phyloP scores from a whole-genome alignment of 1,140 invertebrate genomes.

The Cyphomyrmex costatus region DNA sequence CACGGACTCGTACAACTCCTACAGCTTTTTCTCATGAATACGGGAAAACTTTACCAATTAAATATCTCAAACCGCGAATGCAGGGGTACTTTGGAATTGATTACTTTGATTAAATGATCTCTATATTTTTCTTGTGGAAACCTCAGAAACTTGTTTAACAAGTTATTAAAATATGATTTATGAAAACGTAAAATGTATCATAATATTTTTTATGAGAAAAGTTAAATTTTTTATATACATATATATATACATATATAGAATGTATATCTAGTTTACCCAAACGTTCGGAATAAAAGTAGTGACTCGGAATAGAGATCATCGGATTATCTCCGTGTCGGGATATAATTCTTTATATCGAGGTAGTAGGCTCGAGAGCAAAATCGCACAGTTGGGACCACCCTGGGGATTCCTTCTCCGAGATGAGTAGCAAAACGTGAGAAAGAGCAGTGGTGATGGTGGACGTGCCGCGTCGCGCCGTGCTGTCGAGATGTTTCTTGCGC shows the following conservation, averaged over 20 bases:
- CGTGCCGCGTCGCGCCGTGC: slow-evolving; percentile 13
- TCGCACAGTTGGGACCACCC: slow-evolving; percentile 15
- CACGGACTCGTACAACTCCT: neutral
- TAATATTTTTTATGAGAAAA: neutral
- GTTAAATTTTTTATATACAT: neutral
- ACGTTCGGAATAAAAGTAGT: slow-evolving; percentile 47
- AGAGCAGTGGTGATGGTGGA: neutral
- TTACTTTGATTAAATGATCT: neutral
- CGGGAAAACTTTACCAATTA: slow-evolving; percentile 55
- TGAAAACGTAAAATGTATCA: neutral
- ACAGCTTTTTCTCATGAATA: neutral
- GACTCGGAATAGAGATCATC: neutral
- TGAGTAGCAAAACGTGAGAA: slow-evolving; percentile 10
- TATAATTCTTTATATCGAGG: slow-evolving; percentile 7
- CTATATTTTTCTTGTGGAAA: neutral
- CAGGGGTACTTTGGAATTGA: neutral
- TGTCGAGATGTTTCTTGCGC: slow-evolving; percentile 44
- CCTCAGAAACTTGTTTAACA: neutral
- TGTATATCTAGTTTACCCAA: neutral
- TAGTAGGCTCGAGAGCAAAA: neutral
- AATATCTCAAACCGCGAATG: slow-evolving; percentile 13
- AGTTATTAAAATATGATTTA: slow-evolving; percentile 8
- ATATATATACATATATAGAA: too few species aligned
- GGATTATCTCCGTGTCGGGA: slow-evolving; percentile 14
- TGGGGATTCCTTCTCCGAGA: slow-evolving; percentile 1